These are phyloP conservation scores for Erynnis tages DNA, from an alignment of 2,888 invertebrate genomes.

Conservation along the genomic window DNA sequence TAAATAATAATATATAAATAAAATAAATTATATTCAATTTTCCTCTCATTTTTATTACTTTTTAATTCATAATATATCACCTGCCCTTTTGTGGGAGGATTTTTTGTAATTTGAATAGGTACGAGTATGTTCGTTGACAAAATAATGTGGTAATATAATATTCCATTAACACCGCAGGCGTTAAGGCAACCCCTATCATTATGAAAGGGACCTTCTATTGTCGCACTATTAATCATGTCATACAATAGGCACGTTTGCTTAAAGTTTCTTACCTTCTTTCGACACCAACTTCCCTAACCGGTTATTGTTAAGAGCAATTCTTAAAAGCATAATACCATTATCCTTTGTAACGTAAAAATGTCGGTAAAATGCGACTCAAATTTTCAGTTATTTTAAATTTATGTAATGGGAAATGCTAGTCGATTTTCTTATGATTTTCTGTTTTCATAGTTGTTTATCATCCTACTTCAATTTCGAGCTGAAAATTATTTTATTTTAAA, in stretches of 20 bases:
- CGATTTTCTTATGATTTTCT: too few species aligned
- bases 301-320: conserved; percentile 16
- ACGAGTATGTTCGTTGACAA: neutral
- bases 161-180: conserved; percentile 29
- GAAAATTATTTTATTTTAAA: too few species aligned
- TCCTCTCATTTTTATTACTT: too few species aligned
- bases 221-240: conserved; percentile 35
- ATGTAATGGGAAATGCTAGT: neutral
- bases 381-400: too few species aligned
- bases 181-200: conserved; percentile 26
- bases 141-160: conserved; percentile 21
- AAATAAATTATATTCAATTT: too few species aligned
- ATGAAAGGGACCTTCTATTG: conserved; percentile 32
- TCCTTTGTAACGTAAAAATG: conserved; percentile 8
- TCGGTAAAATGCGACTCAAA: too few species aligned
- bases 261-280: conserved; percentile 25
- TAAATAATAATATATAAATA: too few species aligned
- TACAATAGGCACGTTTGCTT: conserved; percentile 31
- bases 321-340: conserved; percentile 19
- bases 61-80: too few species aligned
- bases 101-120: neutral
- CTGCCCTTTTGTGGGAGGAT: too few species aligned
- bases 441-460: too few species aligned
- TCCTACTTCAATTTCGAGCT: too few species aligned
- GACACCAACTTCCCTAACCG: conserved; percentile 11